Base-by-base conservation (phyloP, 2,888 invertebrate genomes). In the Aricia artaxerxes region DNA sequence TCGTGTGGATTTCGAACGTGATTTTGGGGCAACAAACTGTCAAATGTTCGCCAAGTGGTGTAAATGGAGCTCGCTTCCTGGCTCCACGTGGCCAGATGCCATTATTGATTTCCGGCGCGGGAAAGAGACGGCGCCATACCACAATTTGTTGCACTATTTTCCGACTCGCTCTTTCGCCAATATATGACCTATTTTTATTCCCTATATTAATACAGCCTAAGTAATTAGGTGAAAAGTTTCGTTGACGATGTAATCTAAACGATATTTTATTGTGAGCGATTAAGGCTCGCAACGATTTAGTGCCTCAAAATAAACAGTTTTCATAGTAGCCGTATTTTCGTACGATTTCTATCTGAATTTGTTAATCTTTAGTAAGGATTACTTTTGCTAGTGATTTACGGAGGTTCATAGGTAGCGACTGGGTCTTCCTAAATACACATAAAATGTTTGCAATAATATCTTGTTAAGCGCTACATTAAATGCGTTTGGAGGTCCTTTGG, bases 111-210 rank as follows among this genome's bases (percentile, higher is more conserved):
- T 94, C 94, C 94, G 94, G 94, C 90, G 92, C 88, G 83, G 85
- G 88, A 93, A 85, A 82, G 91, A 87, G 93, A 93, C 87, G 84
- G 82, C 88, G 90, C 90, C 84, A 88, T 93, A 91, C 90, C 88
- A 90, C 87, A 91, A 93, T 93, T 93, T 93, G 93, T 94, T 94
- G 94, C 93, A 94, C 93, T 93, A 94, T 93, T 92, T 94, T 93
- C 86, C 84, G 86, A 93, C 90, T 84, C 88, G 16, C 84, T 94
- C 89, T 79, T 89, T 87, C 91, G 91, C 93, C 92, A 92, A 94
- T 94, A 92, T 94, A 94, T 94, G 94, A 94, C 94, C 94, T 93
- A 94, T 94, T 94, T 94, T 94, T 94, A 92, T 93, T 91, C 90
- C 94, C 92, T 93, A 91, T 91, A 92, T 93, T 94, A 93, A 93